phyloP scores from a whole-genome alignment of 2,797 vertebrate genomes.

The Etheostoma perlongum region DNA sequence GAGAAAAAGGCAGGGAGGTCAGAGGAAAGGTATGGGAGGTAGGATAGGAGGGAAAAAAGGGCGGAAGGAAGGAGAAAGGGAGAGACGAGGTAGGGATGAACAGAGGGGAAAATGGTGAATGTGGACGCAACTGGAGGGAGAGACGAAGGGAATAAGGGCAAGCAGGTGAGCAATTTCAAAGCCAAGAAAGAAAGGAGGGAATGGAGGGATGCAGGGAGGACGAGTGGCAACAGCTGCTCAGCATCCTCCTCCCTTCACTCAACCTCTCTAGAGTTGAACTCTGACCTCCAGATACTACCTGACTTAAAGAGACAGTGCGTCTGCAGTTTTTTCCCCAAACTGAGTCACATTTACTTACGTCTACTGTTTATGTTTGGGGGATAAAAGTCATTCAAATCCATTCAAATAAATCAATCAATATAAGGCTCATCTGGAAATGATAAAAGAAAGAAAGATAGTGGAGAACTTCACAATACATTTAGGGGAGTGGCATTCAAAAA shows the following conservation, averaged over 20 bases:
- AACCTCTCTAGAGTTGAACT: constrained; percentile 59
- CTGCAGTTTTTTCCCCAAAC: background rate
- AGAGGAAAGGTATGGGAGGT: constrained; percentile 38
- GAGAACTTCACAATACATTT: background rate
- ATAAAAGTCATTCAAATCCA: background rate
- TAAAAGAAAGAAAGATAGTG: background rate
- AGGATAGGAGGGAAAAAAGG: constrained; percentile 23
- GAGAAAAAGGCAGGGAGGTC: constrained; percentile 46
- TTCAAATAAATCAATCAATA: background rate
- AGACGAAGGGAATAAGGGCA: constrained; percentile 22
- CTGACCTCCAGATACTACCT: constrained; percentile 63
- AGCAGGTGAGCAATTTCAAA: constrained; percentile 55
- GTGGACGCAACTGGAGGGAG: constrained; percentile 10
- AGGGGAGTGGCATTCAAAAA: background rate
- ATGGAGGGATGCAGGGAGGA: constrained; percentile 23
- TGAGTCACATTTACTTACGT: background rate
- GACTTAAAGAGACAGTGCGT: constrained; percentile 47
- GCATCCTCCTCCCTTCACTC: constrained; percentile 49
- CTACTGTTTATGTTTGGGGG: accelerated
- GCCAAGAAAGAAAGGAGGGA: constrained; percentile 32
- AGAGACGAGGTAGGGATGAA: background rate
- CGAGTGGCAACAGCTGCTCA: constrained; percentile 63
- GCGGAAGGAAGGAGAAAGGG: constrained; percentile 11
- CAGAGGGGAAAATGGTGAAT: background rate
- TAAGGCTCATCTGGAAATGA: background rate